Evolutionary conservation across 2,797 vertebrate species (phyloP).

Genomic region (Fringilla coelebs): DNA sequence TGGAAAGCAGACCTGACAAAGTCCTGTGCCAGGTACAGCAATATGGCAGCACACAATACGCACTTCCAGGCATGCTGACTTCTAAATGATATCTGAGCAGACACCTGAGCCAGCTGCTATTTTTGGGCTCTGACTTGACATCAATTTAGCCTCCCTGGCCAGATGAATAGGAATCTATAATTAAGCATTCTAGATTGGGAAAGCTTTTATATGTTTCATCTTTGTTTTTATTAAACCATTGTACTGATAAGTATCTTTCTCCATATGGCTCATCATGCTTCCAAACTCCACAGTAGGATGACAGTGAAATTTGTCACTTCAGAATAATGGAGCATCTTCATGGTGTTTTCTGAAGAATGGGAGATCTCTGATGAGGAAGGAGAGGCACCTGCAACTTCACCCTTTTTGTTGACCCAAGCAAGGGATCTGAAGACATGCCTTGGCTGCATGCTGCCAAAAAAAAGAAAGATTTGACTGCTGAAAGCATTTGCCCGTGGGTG

Average conservation of each 20-base stretch:
- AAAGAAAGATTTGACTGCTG: not conserved
- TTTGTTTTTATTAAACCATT: not conserved
- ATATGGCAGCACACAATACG: not conserved
- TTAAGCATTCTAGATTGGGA: not conserved
- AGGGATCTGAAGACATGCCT: not conserved
- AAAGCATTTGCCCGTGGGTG: not conserved
- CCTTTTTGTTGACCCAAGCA: not conserved
- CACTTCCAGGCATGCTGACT: not conserved
- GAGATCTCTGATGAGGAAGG: not conserved
- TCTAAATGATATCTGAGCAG: not conserved
- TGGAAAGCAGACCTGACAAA: not conserved
- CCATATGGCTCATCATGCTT: not conserved
- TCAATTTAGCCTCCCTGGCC: not conserved
- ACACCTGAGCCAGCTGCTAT: constrained; percentile 3
- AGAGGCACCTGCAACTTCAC: not conserved
- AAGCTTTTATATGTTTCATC: not conserved
- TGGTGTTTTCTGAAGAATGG: not conserved
- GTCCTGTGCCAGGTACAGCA: not conserved
- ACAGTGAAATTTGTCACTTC: not conserved
- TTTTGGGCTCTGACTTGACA: not conserved
- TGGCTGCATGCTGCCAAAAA: not conserved
- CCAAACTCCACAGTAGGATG: not conserved
- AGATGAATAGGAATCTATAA: not conserved
- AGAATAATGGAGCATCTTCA: not conserved
- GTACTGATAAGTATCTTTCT: not conserved